Evolutionary conservation across 2,113 vertebrate species (phyloP).

Genomic region (Thinocorus orbignyianus): DNA sequence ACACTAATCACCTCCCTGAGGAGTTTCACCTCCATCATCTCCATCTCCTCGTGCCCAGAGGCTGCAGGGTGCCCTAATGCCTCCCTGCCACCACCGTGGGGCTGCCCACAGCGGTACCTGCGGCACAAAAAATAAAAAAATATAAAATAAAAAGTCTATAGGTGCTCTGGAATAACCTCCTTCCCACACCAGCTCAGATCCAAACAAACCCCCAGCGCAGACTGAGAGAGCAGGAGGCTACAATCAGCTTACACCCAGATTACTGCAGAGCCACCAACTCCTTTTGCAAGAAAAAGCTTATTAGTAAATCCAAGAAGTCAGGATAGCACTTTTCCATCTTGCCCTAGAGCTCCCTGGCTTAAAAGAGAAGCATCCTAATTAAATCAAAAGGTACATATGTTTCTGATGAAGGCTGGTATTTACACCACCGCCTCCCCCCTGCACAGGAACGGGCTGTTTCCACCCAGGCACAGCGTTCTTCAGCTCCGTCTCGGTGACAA

Average conservation of each 20-base stretch:
- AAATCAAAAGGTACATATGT: neutral
- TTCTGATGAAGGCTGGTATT: neutral
- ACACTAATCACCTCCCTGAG: constrained; percentile 1
- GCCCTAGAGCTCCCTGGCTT: neutral
- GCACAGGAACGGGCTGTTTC: neutral
- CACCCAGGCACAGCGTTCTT: neutral
- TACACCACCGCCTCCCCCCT: neutral
- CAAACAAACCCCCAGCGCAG: neutral
- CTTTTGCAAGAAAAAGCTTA: neutral
- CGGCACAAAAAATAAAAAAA: neutral
- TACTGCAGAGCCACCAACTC: neutral
- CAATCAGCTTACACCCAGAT: neutral
- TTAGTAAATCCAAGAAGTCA: neutral
- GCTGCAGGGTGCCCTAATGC: neutral
- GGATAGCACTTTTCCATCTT: neutral
- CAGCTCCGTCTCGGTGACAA: neutral
- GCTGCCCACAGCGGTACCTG: neutral
- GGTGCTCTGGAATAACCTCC: neutral
- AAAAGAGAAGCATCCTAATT: neutral
- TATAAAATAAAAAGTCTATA: neutral
- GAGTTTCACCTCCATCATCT: neutral
- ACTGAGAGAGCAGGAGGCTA: neutral
- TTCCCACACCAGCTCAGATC: neutral
- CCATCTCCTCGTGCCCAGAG: neutral
- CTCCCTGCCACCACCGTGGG: neutral